A percentile compares a stretch with the other conserved stretches of the same genome.
phyloP scores from a whole-genome alignment of 2,888 invertebrate species.

The Watsonalla binaria region DNA sequence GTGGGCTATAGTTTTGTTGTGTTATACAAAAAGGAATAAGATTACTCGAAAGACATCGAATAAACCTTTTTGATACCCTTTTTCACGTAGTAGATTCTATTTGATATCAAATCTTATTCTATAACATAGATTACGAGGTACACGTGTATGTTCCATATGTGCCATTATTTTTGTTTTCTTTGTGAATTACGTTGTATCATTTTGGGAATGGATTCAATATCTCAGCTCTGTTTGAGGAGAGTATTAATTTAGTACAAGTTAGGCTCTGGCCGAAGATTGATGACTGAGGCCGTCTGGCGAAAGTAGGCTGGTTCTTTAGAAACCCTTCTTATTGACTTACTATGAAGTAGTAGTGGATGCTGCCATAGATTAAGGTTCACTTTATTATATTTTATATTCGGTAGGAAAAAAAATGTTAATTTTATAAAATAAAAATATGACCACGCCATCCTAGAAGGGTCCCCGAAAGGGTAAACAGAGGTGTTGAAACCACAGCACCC shows the following conservation, averaged over 20 bases:
- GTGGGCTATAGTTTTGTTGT: too few species aligned
- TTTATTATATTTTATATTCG: too few species aligned
- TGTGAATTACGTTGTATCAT: slow-evolving; percentile 16
- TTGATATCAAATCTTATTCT: not conserved
- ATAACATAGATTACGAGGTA: not conserved
- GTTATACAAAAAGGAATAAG: too few species aligned
- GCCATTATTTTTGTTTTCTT: slow-evolving; percentile 4
- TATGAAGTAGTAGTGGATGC: slow-evolving; percentile 21
- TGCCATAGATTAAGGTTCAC: slow-evolving; percentile 4
- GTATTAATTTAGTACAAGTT: slow-evolving; percentile 15
- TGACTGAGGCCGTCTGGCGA: slow-evolving; percentile 11
- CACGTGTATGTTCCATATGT: not conserved
- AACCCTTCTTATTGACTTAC: slow-evolving; percentile 28
- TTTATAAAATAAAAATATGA: too few species aligned
- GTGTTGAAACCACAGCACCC: too few species aligned
- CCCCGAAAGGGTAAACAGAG: too few species aligned
- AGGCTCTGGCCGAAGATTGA: slow-evolving; percentile 17
- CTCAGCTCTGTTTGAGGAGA: slow-evolving; percentile 11
- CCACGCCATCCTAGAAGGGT: too few species aligned
- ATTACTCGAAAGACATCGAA: not conserved
- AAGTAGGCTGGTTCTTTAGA: slow-evolving; percentile 17
- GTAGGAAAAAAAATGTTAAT: too few species aligned
- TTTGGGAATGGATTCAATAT: slow-evolving; percentile 16
- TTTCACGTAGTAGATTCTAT: not conserved
- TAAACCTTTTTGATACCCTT: not conserved